Base-by-base conservation (phyloP, 2,888 invertebrate genomes). In the Cephus pygmeus region DNA sequence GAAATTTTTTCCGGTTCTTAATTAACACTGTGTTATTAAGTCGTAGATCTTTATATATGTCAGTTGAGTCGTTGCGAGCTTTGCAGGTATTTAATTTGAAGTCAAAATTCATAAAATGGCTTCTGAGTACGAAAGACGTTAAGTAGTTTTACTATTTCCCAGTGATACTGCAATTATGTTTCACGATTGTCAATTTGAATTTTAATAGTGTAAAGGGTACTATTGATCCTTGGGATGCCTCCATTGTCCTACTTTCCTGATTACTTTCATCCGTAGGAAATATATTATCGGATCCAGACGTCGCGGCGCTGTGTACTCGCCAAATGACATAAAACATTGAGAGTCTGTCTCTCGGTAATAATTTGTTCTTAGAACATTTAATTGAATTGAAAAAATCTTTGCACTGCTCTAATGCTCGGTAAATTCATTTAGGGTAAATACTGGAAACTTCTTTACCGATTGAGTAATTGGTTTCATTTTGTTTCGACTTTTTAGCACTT, bases 401-500 rank as follows among this genome's bases (percentile, higher is more conserved):
- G 56, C 71, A 71, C 33, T 71, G 15, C 33, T 71, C 12, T 33
- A 12, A 34, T 1, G 31, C 33, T 71, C 9, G 15, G 23, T 56
- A 9, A 56, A 56, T 56, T 23, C 2, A 56, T 23, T 9, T 56
- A 56, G 23, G 23, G 23, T 56, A 23, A 23, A 56, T 4, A 0
- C 9, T 9, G 56, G 23, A 56, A 56, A 56, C 56, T 9, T 56
- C 2, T 23, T 56, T 56, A 56, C 56, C 23, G 23, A 56, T 56
- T 2, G 9, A 56, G 2, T 56, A 33, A 34, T 4, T 68, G 36
- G 33, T 68, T 73, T 68, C 34, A 75, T 75, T 34, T 81, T 77
- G 77, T 81, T 82, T 83, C 83, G 82, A 80, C 85, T 90, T 94
- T 92, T 1, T 93, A 97, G 97, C 97, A 92, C 91, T 98, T 80